phyloP scores from a whole-genome alignment of 1,140 invertebrate genomes.

The Listronotus bonariensis region DNA sequence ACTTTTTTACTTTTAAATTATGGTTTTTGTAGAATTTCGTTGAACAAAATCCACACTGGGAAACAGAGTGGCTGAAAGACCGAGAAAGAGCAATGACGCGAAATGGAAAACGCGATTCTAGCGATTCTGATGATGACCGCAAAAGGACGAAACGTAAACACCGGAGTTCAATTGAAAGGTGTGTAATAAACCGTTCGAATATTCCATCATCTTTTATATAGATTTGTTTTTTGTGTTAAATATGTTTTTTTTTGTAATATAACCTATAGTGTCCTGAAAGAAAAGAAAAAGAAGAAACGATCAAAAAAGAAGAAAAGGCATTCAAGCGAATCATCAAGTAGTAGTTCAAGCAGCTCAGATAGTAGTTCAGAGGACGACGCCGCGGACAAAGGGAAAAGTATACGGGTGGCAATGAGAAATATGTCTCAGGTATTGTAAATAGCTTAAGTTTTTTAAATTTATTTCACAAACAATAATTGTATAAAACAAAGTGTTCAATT shows the following conservation, averaged over 20 bases:
- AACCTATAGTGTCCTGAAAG: conserved; percentile 26
- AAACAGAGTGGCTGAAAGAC: conserved; percentile 81
- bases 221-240: too few relatives aligned
- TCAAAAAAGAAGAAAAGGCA: conserved; percentile 54
- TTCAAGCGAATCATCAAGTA: conserved; percentile 53
- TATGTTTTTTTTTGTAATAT: too few relatives aligned
- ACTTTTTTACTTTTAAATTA: too few relatives aligned
- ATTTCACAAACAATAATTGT: too few relatives aligned
- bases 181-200: too few relatives aligned
- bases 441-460: too few relatives aligned
- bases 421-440: conserved; percentile 59
- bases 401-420: conserved; percentile 71
- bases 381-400: conserved; percentile 64
- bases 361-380: conserved; percentile 59
- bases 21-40: conserved; percentile 67
- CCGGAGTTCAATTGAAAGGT: conserved; percentile 31
- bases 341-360: conserved; percentile 56
- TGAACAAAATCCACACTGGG: conserved; percentile 82
- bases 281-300: conserved; percentile 54
- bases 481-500: too few relatives aligned
- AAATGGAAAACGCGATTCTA: conserved; percentile 38
- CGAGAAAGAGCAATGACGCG: conserved; percentile 67
- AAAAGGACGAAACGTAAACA: conserved; percentile 44
- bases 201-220: too few relatives aligned
- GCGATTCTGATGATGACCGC: conserved; percentile 36